A percentile compares a stretch with the other conserved stretches of the same genome.
These are phyloP conservation scores for Oryzias curvinotus DNA, from an alignment of 2,113 vertebrate species.

Conservation along the genomic window DNA sequence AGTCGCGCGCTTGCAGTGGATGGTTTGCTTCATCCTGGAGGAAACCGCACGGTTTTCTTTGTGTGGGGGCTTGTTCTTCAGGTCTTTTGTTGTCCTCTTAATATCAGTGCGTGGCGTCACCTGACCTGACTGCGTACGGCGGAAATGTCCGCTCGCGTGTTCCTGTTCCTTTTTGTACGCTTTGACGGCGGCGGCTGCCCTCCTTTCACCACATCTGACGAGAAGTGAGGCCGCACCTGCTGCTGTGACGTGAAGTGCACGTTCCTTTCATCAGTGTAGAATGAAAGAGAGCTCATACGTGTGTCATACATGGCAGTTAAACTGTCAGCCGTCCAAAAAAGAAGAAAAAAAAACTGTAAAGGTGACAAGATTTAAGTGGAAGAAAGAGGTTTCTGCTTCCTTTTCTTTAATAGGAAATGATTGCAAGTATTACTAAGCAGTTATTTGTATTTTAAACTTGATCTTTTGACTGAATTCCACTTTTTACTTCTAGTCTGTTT, in stretches of 20 bases:
- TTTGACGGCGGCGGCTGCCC: conserved; percentile 2
- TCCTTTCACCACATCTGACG: not conserved
- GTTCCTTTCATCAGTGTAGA: conserved; percentile 10
- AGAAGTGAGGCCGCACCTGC: conserved; percentile 29
- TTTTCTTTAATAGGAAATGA: too few relatives aligned
- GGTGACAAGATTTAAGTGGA: not conserved
- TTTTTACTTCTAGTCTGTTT: conserved; percentile 18
- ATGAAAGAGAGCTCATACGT: not conserved
- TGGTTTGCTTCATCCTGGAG: too few relatives aligned
- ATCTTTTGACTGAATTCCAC: conserved; percentile 6
- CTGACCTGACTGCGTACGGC: not conserved
- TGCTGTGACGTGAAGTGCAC: conserved; percentile 29
- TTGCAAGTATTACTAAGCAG: too few relatives aligned
- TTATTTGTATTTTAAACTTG: too few relatives aligned
- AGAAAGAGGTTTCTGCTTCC: too few relatives aligned
- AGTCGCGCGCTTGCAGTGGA: too few relatives aligned
- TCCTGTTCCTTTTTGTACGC: not conserved
- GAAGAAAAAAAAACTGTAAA: not conserved
- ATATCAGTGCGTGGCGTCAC: too few relatives aligned
- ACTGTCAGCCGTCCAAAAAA: too few relatives aligned
- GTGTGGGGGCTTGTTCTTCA: too few relatives aligned
- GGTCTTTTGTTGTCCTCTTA: too few relatives aligned
- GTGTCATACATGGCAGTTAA: too few relatives aligned
- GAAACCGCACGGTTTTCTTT: too few relatives aligned
- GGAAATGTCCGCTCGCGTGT: conserved; percentile 21